These are phyloP conservation scores for Euura saliciscinereae DNA, from an alignment of 1,140 invertebrate genomes.

Conservation along the genomic window DNA sequence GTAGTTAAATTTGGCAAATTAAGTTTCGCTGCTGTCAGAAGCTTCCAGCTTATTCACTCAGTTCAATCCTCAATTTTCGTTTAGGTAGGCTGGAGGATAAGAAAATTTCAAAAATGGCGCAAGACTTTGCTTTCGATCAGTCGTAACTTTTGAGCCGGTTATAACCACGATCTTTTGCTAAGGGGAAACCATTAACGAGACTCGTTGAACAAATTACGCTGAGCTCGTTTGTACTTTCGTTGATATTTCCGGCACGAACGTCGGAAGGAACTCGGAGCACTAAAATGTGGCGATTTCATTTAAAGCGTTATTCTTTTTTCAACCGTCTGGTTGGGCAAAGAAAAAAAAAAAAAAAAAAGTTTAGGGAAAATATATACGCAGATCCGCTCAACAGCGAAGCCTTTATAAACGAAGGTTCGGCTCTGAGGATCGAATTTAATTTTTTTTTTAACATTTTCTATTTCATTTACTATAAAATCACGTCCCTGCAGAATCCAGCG, in stretches of 20 bases:
- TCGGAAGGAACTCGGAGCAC: neutral
- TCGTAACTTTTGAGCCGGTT: neutral
- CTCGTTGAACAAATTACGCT: neutral
- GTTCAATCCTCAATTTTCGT: neutral
- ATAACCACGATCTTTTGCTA: neutral
- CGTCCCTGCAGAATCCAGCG: neutral
- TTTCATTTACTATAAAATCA: too few species aligned
- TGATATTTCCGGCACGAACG: neutral
- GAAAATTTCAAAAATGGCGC: neutral
- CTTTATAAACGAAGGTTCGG: neutral
- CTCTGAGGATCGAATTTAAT: neutral
- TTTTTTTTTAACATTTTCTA: neutral
- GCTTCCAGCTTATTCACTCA: neutral
- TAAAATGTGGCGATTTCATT: neutral
- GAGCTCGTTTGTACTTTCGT: neutral
- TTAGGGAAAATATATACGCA: neutral
- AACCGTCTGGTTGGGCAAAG: neutral
- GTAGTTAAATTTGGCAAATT: neutral
- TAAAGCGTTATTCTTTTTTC: neutral
- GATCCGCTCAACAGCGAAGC: neutral
- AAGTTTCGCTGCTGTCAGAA: neutral
- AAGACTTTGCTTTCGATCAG: neutral
- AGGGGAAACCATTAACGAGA: neutral
- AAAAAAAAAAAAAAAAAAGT: constrained; percentile 5
- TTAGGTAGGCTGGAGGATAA: neutral